Conservation (phyloP, 1,140 invertebrate species). For the Drosophila baimaii region DNA sequence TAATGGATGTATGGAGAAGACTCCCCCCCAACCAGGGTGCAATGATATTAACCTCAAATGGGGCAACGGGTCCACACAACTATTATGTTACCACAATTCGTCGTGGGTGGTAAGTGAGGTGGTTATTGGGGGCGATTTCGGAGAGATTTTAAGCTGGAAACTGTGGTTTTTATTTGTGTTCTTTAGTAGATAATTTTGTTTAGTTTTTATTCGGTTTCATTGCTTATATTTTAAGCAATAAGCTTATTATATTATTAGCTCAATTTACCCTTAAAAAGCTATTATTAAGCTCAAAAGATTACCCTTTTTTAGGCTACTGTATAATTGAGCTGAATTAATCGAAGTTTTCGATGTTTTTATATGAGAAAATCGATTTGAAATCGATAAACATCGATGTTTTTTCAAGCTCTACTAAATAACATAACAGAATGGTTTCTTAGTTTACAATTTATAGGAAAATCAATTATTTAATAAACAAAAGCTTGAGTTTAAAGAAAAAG, state of each 20-base stretch:
- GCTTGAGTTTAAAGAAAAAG: not conserved
- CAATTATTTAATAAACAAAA: too few relatives aligned
- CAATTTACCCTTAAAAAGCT: not conserved
- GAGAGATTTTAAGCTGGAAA: not conserved
- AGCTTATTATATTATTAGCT: not conserved
- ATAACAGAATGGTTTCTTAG: not conserved
- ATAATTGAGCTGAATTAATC: too few relatives aligned
- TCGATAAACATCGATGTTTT: too few relatives aligned
- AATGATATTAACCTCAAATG: slow-evolving; percentile 45
- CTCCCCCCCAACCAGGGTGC: slow-evolving; percentile 20
- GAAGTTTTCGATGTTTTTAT: too few relatives aligned
- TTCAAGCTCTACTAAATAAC: not conserved
- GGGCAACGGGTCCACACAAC: not conserved
- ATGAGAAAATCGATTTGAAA: too few relatives aligned
- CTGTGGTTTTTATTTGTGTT: too few relatives aligned
- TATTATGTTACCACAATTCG: not conserved
- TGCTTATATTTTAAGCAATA: not conserved
- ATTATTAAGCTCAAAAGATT: not conserved
- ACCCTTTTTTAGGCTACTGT: too few relatives aligned
- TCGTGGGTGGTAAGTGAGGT: not conserved
- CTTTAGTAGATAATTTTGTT: not conserved
- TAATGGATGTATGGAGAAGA: not conserved
- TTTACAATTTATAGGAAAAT: too few relatives aligned
- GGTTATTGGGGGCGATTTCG: too few relatives aligned
- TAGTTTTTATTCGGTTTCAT: not conserved